A percentile compares a stretch with the other conserved stretches of the same genome.
Conservation (phyloP, 64 coral and sea anemone species). For the Pocillopora verrucosa region DNA sequence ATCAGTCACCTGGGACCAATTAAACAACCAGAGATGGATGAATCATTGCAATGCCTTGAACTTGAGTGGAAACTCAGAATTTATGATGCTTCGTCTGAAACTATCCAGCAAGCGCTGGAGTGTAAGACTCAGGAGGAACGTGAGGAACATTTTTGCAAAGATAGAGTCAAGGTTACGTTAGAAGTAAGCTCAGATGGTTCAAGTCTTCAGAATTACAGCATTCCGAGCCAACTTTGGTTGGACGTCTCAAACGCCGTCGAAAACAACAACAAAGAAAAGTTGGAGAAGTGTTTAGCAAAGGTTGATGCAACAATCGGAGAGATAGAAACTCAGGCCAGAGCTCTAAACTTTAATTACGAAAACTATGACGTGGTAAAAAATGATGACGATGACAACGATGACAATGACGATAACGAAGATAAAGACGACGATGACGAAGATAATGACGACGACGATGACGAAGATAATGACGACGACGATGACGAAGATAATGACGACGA, state of each 20-base stretch:
- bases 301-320: not conserved
- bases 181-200: not conserved
- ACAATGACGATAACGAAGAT: not conserved
- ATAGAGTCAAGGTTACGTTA: not conserved
- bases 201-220: not conserved
- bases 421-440: no score
- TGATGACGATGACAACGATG: not conserved
- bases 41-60: not conserved
- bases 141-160: conserved; percentile 1
- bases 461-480: not conserved
- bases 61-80: conserved; percentile 59
- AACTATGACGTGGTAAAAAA: no score
- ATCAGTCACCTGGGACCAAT: conserved; percentile 63
- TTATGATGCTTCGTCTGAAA: conserved; percentile 27
- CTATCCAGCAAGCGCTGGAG: not conserved
- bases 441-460: no score
- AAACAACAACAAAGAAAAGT: not conserved
- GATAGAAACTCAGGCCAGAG: no score
- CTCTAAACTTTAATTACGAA: no score
- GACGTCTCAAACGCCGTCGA: not conserved
- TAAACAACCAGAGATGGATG: conserved; percentile 26
- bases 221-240: not conserved
- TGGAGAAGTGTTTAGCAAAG: not conserved
- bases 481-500: not conserved
- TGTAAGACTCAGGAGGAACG: not conserved